phyloP scores from a whole-genome alignment of 1,140 invertebrate genomes.

The Caenorhabditis remanei region DNA sequence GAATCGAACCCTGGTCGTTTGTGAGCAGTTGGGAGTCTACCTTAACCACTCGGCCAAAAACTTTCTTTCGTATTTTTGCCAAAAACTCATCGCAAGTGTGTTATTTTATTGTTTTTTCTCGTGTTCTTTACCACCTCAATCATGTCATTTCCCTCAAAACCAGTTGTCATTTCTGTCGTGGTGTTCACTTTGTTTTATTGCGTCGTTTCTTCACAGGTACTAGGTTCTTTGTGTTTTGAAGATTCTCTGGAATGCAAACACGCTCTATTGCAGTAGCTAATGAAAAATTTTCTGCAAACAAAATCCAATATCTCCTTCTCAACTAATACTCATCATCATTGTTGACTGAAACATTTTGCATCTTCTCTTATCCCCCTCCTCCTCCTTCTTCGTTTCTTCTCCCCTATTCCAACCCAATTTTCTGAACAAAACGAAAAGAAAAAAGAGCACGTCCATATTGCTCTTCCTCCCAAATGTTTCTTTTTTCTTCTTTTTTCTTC shows the following conservation, averaged over 20 bases:
- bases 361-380: neutral
- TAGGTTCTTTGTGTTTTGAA: neutral
- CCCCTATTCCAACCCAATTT: neutral
- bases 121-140: neutral
- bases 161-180: neutral
- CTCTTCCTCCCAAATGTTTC: neutral
- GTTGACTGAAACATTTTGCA: slow-evolving; percentile 15
- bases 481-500: neutral
- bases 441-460: slow-evolving; percentile 14
- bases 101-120: slow-evolving; percentile 6
- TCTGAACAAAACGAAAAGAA: neutral
- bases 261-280: neutral
- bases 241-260: neutral
- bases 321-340: neutral
- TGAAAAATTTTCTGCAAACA: neutral
- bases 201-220: too few relatives aligned
- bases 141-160: neutral
- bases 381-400: neutral
- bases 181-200: neutral
- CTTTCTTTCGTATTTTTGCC: too few relatives aligned
- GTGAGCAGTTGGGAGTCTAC: too few relatives aligned
- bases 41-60: neutral
- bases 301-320: neutral
- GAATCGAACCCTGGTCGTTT: too few relatives aligned
- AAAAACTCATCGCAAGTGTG: neutral